Conservation (phyloP, 1,140 invertebrate genomes). For the Aphis gossypii region DNA sequence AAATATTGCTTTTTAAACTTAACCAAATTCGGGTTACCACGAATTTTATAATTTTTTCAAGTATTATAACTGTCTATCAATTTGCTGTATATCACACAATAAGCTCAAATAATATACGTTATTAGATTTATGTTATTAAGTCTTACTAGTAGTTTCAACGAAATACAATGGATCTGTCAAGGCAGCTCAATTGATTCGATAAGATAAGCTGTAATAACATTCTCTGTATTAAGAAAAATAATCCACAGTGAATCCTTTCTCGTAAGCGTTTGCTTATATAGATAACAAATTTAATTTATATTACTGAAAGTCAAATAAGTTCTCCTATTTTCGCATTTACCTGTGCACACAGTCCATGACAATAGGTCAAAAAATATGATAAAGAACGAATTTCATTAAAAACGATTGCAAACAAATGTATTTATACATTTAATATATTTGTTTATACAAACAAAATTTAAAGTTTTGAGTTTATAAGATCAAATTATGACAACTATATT, state of each 20-base stretch:
- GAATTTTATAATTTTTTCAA: background rate
- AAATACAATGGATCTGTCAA: background rate
- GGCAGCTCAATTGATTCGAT: background rate
- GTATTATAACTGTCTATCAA: background rate
- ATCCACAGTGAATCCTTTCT: background rate
- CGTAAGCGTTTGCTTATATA: background rate
- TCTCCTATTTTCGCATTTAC: background rate
- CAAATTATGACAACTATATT: background rate
- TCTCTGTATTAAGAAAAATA: background rate
- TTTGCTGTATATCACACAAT: background rate
- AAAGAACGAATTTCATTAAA: background rate
- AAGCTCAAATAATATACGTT: conserved; percentile 1
- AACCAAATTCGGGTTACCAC: background rate
- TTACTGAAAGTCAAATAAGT: background rate
- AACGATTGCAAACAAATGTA: background rate
- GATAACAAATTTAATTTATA: background rate
- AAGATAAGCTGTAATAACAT: background rate
- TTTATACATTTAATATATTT: too few relatives aligned
- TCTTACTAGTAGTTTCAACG: background rate
- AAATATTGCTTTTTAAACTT: too few relatives aligned
- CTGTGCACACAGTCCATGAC: background rate
- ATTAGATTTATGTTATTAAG: conserved; percentile 6
- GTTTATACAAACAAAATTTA: background rate
- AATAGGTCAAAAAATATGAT: background rate
- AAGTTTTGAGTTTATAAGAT: background rate